A percentile compares a stretch with the other conserved stretches of the same genome.
Evolutionary conservation across 2,888 invertebrate species (phyloP).

Genomic region (Mythimna loreyi): DNA sequence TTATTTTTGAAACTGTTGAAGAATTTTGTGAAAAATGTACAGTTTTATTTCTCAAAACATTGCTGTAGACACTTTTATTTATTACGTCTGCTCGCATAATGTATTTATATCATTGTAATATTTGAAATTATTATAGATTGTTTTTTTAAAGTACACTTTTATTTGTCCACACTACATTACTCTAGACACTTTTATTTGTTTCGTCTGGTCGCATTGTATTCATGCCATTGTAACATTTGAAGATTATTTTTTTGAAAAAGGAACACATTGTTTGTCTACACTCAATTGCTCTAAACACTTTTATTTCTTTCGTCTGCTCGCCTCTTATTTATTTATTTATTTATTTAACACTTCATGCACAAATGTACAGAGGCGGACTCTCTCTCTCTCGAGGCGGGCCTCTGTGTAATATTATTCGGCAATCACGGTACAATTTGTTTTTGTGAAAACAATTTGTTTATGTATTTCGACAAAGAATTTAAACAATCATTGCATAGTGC

Average conservation of each 20-base stretch:
- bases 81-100: not conserved
- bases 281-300: not conserved
- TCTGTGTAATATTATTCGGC: slow-evolving; percentile 36
- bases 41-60: slow-evolving; percentile 9
- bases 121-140: not conserved
- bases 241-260: too few species aligned
- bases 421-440: slow-evolving; percentile 55
- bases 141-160: too few species aligned
- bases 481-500: slow-evolving; percentile 4
- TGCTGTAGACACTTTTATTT: slow-evolving; percentile 17
- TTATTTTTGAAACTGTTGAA: slow-evolving; percentile 6
- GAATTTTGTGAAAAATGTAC: not conserved
- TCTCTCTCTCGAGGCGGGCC: too few species aligned
- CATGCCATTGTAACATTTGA: too few species aligned
- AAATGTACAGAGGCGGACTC: too few species aligned
- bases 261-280: too few species aligned
- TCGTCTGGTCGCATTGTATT: too few species aligned
- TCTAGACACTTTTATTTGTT: too few species aligned
- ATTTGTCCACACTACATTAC: too few species aligned
- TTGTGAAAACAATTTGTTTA: slow-evolving; percentile 6
- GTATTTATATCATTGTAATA: slow-evolving; percentile 16
- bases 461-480: slow-evolving; percentile 19
- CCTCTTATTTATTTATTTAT: too few species aligned
- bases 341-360: too few species aligned
- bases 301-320: slow-evolving; percentile 14